Evolutionary conservation across 2,797 vertebrate genomes (phyloP).

Genomic region (Lophotriccus pileatus): DNA sequence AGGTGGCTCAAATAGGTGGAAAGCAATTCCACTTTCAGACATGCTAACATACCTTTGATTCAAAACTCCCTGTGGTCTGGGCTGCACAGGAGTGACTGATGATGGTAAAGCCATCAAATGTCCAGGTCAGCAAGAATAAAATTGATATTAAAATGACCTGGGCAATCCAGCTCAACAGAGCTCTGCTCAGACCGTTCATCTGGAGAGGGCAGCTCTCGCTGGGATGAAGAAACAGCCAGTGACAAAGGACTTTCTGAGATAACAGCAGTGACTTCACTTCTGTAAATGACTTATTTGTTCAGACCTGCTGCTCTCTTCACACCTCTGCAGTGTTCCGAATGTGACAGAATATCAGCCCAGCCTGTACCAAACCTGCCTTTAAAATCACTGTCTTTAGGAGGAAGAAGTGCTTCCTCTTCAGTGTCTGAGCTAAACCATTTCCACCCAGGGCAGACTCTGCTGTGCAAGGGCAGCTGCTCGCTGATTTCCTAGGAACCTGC

Average conservation of each 20-base stretch:
- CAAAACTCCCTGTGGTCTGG: background rate
- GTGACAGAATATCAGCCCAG: background rate
- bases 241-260: background rate
- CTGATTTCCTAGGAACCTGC: background rate
- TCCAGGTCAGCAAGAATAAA: background rate
- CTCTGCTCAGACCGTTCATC: background rate
- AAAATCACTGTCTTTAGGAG: background rate
- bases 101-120: background rate
- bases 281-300: background rate
- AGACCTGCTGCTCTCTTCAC: background rate
- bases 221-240: background rate
- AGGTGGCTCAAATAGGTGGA: background rate
- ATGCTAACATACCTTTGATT: background rate
- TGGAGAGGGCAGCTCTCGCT: background rate
- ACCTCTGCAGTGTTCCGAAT: background rate
- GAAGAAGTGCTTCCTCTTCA: background rate
- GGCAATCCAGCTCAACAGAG: background rate
- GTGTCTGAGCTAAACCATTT: background rate
- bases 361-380: background rate
- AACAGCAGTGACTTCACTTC: background rate
- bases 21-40: background rate
- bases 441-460: background rate
- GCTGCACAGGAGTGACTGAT: background rate
- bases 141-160: rapidly evolving
- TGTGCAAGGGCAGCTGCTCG: background rate